phyloP scores from a whole-genome alignment of 92 coral and sea anemone genomes.

The Paramuricea clavata region DNA sequence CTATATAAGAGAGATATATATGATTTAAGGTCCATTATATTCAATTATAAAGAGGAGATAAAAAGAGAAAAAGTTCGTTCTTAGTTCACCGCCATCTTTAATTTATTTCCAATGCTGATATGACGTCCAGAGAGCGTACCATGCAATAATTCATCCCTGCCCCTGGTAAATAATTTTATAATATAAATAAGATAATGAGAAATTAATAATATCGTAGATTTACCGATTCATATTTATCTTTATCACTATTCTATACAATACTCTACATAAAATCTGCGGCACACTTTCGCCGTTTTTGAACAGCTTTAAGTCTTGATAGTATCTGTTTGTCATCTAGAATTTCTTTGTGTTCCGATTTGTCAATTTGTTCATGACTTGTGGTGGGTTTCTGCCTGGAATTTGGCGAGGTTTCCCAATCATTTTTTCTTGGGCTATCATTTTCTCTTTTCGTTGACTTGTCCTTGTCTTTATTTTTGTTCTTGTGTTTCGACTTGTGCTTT shows the following conservation, averaged over 20 bases:
- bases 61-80: too few relatives aligned
- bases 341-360: background rate
- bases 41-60: too few relatives aligned
- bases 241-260: background rate
- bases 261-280: slow-evolving; percentile 95
- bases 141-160: too few relatives aligned
- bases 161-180: too few relatives aligned
- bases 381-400: background rate
- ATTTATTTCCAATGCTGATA: too few relatives aligned
- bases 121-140: too few relatives aligned
- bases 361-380: background rate
- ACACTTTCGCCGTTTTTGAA: slow-evolving; percentile 85
- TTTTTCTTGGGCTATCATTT: background rate
- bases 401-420: slow-evolving; percentile 8
- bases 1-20: too few relatives aligned
- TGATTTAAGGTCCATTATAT: too few relatives aligned
- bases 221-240: background rate
- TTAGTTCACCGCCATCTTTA: too few relatives aligned
- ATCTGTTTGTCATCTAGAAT: slow-evolving; percentile 78
- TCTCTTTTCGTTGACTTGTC: slow-evolving; percentile 45
- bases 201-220: background rate
- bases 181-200: background rate
- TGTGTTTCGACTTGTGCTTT: slow-evolving; percentile 51
- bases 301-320: slow-evolving; percentile 80
- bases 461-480: slow-evolving; percentile 17